Percentiles rank a stretch among this genome's conserved stretches.
phyloP scores from a whole-genome alignment of 1,140 invertebrate genomes.

The Dendroctonus ponderosae region DNA sequence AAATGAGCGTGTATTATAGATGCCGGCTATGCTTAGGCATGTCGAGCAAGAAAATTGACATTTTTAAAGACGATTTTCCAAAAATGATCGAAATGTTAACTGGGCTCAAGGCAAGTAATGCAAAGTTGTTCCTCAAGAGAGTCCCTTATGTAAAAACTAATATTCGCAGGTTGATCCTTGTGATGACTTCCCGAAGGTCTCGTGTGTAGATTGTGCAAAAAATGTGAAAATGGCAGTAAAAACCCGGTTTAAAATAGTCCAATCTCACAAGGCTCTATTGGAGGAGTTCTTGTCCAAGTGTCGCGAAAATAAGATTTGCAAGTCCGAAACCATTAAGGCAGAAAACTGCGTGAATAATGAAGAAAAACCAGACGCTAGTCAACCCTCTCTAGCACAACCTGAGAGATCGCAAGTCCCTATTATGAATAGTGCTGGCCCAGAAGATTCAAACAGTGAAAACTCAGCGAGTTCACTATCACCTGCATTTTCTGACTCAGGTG shows the following conservation, averaged over 20 bases:
- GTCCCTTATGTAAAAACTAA: background rate
- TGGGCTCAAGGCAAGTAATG: constrained; percentile 26
- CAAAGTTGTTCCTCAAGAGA: background rate
- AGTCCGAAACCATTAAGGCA: background rate
- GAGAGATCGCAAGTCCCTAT: background rate
- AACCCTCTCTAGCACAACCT: background rate
- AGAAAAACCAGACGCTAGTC: background rate
- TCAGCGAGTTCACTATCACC: background rate
- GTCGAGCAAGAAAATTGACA: constrained; percentile 22
- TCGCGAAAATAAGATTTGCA: background rate
- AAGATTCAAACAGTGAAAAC: background rate
- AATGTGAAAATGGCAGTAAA: constrained; percentile 32
- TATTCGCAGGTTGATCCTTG: constrained; percentile 34
- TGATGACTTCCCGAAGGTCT: constrained; percentile 32
- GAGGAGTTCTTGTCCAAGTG: constrained; percentile 18
- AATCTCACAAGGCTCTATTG: constrained; percentile 27
- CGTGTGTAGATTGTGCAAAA: constrained; percentile 34
- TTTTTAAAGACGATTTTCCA: constrained; percentile 35
- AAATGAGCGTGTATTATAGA: constrained; percentile 9
- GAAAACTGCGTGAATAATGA: background rate
- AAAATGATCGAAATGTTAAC: constrained; percentile 36
- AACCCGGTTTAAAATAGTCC: constrained; percentile 30
- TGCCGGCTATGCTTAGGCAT: constrained; percentile 35
- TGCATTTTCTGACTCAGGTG: background rate
- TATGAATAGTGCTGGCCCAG: background rate